Evolutionary conservation across 2,888 invertebrate species (phyloP), one percentile per base, ranked within the genome.

Genomic region (Lottia scabra): DNA sequence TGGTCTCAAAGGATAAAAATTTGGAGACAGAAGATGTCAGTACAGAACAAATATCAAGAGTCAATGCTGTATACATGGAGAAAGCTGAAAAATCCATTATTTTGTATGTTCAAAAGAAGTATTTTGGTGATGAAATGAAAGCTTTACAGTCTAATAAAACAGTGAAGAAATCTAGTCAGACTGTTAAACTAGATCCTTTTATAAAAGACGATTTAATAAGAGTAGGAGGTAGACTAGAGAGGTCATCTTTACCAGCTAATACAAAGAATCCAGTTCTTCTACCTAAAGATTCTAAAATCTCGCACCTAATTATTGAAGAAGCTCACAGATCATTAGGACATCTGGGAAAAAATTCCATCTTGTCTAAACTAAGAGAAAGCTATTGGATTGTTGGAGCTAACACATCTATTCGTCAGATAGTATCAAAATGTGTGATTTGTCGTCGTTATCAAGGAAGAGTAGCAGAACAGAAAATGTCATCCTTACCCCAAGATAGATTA

Each of bases 311-410:
- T 16, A 45, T 65, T 27, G 44, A 66, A 5, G 12, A 43, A 15
- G 43, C 44, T 30, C 66, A 45, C 4, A 15, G 26, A 43, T 66
- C 66, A 44, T 30, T 66, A 19, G 66, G 44, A 43, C 66, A 66
- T 19, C 23, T 69, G 23, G 68, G 68, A 26, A 65, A 45, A 46
- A 23, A 43, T n/a, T 44, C 48, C 8, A 65, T 65, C 12, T 26
- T 70, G 13, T 19, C 43, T 46, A 26, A 65, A 45, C 64, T 65
- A 3, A n/a, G 72, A 30, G 45, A 72, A 45, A 30, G 38, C 10
- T 72, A 23, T 38, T 75, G 72, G 75, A 70, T 56, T 16, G 19
- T 67, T 2, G n/a, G 56, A 48, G 27, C 30, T 16, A 38, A 38
- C 2, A 12, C 48, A 13, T 38, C 23, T 10, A 67, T 56, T 12